Percentiles rank a stretch among this genome's conserved stretches.
Evolutionary conservation across 2,797 vertebrate species (phyloP).

Genomic region (Malacoraja senta): DNA sequence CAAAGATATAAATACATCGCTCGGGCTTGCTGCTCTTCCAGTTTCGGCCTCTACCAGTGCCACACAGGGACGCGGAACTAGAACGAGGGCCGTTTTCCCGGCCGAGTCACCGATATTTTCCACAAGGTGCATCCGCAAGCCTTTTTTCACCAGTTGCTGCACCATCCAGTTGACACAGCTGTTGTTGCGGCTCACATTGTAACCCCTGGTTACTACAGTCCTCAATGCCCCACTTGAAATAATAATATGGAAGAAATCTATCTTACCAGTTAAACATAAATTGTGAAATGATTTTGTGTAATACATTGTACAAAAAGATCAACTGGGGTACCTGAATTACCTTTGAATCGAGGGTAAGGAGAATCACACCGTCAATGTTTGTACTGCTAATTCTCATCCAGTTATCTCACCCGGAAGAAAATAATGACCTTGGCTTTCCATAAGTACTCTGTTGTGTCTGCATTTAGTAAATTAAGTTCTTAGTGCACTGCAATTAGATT

Average conservation of each 20-base stretch:
- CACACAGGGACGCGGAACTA: no score
- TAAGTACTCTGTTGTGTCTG: neutral
- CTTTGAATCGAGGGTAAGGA: neutral
- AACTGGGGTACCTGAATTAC: neutral
- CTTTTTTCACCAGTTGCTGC: no score
- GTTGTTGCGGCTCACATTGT: neutral
- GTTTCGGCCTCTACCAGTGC: no score
- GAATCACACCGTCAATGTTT: neutral
- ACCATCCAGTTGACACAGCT: no score
- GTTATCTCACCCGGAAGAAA: neutral
- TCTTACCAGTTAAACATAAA: neutral
- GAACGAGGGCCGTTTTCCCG: no score
- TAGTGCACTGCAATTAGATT: conserved; percentile 1
- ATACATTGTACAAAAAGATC: no score
- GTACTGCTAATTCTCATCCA: neutral
- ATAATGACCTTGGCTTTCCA: neutral
- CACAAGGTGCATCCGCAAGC: no score
- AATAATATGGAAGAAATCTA: neutral
- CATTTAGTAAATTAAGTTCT: neutral
- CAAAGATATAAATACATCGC: no score
- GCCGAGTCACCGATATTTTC: no score
- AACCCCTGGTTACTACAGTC: neutral
- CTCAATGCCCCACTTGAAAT: neutral
- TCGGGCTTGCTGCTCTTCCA: no score
- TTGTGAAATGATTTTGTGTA: neutral